Base-by-base conservation (phyloP, 2,888 invertebrate species). In the Zeuzera pyrina region DNA sequence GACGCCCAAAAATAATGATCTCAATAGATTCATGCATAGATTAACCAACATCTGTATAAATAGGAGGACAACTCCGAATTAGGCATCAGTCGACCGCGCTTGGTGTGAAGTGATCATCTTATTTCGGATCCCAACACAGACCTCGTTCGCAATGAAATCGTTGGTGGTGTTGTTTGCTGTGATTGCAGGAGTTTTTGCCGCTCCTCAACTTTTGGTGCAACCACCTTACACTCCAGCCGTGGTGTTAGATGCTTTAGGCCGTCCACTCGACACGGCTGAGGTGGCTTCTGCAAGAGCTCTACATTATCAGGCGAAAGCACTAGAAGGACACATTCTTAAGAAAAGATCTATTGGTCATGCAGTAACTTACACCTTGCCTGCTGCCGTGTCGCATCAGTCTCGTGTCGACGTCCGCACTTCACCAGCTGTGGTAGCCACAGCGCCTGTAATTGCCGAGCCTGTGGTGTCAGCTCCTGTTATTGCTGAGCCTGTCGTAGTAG, bases 301-400 rank as follows among this genome's bases (percentile, higher is more conserved):
- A 12, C 32, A 36, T 15, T 29, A 19, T n/a, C 31, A 32, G 12
- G 32, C 35, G 7, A 36, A 28, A 28, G 28, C 12, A 8, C 12
- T 28, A 8, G 28, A 28, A 3, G 15, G 28, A n/a, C 28, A 28
- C 10, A 15, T 23, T 12, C 14, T 35, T 7, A 33, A 54, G 41
- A 68, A 68, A 45, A 46, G 68, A 24, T 63, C 67, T 4, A 16
- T 66, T 3, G 60, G 55, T 2, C 55, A 57, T 24, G 40, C 40
- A 5, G 48, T 52, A 4, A 45, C 54, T 10, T 55, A 51, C 35
- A 42, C 60, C 2, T 55, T 70, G 19, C 59, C 56, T 3, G 38
- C 51, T 5, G 61, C 81, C 6, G 77, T 83, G n/a, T 77, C 77
- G 4, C 74, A 71, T 40, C 79, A 84, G 46, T 74, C 83, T 35